Percentiles rank a stretch among this genome's conserved stretches.
phyloP scores from a whole-genome alignment of 2,888 invertebrate genomes.

The Drosophila pegasa region DNA sequence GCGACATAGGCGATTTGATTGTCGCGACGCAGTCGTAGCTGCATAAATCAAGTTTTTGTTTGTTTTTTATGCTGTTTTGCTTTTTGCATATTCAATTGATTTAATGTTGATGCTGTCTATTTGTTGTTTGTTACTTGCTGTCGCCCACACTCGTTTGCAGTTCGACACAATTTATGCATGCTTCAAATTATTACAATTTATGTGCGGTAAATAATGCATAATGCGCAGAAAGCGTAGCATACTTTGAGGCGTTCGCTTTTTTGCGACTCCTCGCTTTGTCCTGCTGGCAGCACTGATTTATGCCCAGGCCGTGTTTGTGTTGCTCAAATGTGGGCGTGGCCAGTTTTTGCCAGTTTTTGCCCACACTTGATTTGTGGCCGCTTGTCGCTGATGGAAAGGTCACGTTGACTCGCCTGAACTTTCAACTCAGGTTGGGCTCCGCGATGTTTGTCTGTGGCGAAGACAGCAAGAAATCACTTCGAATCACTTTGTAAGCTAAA shows the following conservation, averaged over 20 bases:
- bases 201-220: slow-evolving; percentile 58
- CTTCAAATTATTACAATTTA: slow-evolving; percentile 23
- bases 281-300: slow-evolving; percentile 68
- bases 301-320: slow-evolving; percentile 47
- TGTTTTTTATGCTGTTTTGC: slow-evolving; percentile 18
- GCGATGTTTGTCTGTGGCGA: slow-evolving; percentile 12
- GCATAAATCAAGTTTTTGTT: slow-evolving; percentile 47
- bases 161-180: slow-evolving; percentile 26
- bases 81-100: slow-evolving; percentile 50
- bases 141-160: slow-evolving; percentile 24
- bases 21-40: slow-evolving; percentile 11
- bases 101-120: slow-evolving; percentile 44
- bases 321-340: slow-evolving; percentile 59
- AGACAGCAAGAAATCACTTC: slow-evolving; percentile 43
- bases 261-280: slow-evolving; percentile 19
- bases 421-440: slow-evolving; percentile 48
- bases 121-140: slow-evolving; percentile 30
- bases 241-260: slow-evolving; percentile 39
- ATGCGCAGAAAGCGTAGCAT: slow-evolving; percentile 46
- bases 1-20: slow-evolving; percentile 6
- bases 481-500: slow-evolving; percentile 53
- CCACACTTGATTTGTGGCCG: slow-evolving; percentile 53
- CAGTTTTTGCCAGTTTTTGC: slow-evolving; percentile 58
- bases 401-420: slow-evolving; percentile 55
- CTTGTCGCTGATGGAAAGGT: slow-evolving; percentile 60